Conservation (phyloP, 2,113 vertebrate genomes). For the Chascanopsetta lugubris region DNA sequence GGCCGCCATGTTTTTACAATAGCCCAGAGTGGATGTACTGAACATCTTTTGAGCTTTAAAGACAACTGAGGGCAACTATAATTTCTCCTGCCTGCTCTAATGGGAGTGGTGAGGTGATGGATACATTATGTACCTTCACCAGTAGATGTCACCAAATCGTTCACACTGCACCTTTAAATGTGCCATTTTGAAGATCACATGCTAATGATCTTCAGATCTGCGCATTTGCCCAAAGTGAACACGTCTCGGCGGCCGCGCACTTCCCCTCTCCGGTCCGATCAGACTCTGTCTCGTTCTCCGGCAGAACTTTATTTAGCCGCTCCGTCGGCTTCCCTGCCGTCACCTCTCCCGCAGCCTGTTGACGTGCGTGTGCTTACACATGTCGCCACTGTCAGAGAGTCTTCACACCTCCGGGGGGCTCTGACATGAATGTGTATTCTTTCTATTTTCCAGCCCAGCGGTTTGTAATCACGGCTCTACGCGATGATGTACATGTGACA, state of each 20-base stretch:
- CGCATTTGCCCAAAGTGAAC: neutral
- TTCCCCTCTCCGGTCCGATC: neutral
- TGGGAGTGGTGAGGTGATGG: too few species aligned
- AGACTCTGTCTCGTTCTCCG: neutral
- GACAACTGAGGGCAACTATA: too few species aligned
- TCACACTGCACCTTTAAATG: too few species aligned
- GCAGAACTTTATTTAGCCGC: neutral
- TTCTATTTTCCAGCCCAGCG: neutral
- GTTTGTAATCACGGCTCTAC: neutral
- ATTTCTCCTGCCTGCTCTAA: too few species aligned
- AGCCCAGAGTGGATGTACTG: too few species aligned
- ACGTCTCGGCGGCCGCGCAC: neutral
- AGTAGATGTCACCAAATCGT: too few species aligned
- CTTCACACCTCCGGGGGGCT: neutral
- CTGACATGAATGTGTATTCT: neutral
- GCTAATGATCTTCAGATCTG: neutral
- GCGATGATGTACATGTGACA: neutral
- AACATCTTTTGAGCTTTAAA: too few species aligned
- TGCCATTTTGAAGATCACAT: too few species aligned
- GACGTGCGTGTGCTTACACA: neutral
- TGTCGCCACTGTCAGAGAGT: neutral
- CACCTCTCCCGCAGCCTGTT: conserved; percentile 4
- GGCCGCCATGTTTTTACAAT: too few species aligned
- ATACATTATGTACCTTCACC: too few species aligned
- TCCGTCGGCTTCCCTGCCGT: neutral